These are phyloP conservation scores for Menidia beryllina DNA, from an alignment of 2,113 vertebrate genomes.

Conservation along the genomic window DNA sequence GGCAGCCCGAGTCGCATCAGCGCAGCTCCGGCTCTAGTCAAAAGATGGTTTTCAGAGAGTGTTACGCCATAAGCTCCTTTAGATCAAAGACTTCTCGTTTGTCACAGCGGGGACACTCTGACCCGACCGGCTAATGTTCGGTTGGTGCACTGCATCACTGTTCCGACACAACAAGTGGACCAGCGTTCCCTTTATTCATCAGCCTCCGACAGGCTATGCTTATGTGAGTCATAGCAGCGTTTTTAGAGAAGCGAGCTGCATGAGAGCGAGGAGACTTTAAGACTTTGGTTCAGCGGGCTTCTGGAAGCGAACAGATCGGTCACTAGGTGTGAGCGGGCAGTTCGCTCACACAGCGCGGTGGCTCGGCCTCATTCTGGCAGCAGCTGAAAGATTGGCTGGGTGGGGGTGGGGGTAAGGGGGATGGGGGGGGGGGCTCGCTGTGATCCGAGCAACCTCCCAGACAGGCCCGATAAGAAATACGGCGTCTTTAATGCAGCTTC, in stretches of 20 bases:
- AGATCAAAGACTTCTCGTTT: conserved; percentile 43
- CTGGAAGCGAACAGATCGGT: background rate
- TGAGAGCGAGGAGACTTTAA: conserved; percentile 11
- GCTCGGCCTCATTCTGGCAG: conserved; percentile 29
- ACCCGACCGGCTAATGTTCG: conserved; percentile 27
- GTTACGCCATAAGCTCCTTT: conserved; percentile 34
- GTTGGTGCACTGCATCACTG: conserved; percentile 1
- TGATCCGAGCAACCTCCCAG: conserved; percentile 52
- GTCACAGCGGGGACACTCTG: conserved; percentile 29
- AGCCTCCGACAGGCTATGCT: conserved; percentile 8
- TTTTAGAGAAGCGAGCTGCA: background rate
- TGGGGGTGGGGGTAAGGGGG: conserved; percentile 41
- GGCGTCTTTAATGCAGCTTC: conserved; percentile 48
- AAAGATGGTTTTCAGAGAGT: conserved; percentile 49
- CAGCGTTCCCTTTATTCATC: background rate
- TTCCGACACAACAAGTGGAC: background rate
- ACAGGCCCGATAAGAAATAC: conserved; percentile 46
- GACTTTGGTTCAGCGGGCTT: background rate
- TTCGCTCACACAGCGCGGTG: conserved; percentile 4
- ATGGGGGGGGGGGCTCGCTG: conserved; percentile 42
- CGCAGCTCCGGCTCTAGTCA: conserved; percentile 43
- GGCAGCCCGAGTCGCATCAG: conserved; percentile 34
- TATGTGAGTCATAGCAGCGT: conserved; percentile 1
- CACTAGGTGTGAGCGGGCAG: conserved; percentile 15
- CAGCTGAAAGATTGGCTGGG: conserved; percentile 14